phyloP scores from a whole-genome alignment of 2,888 invertebrate species.

The Drosophila pseudotakahashii region DNA sequence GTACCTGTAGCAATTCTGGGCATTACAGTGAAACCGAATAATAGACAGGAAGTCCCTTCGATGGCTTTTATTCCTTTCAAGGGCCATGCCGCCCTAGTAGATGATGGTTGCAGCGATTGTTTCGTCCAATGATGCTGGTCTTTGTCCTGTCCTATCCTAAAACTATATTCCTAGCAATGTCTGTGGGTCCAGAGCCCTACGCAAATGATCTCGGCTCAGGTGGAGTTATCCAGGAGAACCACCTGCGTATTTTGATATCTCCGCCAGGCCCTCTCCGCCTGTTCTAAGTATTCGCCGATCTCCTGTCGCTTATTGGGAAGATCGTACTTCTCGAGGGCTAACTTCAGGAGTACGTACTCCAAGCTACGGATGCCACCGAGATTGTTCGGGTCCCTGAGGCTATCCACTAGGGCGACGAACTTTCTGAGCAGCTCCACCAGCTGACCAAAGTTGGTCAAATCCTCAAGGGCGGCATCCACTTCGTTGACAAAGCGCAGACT shows the following conservation, averaged over 20 bases:
- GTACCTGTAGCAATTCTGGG: conserved; percentile 59
- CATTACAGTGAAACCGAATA: conserved; percentile 51
- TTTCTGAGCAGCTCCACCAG: conserved; percentile 59
- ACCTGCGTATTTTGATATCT: conserved; percentile 58
- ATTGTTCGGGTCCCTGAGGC: conserved; percentile 46
- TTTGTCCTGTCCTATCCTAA: conserved; percentile 32
- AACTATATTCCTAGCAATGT: conserved; percentile 14
- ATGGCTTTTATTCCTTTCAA: conserved; percentile 37
- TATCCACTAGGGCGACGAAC: conserved; percentile 59
- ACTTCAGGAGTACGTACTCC: conserved; percentile 68
- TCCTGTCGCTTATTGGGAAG: conserved; percentile 56
- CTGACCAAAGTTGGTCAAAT: conserved; percentile 31
- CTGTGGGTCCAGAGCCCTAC: conserved; percentile 2
- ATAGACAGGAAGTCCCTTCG: conserved; percentile 63
- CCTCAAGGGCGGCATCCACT: conserved; percentile 52
- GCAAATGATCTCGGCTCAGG: conserved; percentile 21
- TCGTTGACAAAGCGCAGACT: conserved; percentile 63
- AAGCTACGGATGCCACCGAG: conserved; percentile 55
- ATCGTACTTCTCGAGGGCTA: conserved; percentile 64
- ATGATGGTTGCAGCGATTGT: conserved; percentile 41
- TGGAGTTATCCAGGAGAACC: conserved; percentile 52
- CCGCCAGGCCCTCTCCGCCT: conserved; percentile 58
- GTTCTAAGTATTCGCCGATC: conserved; percentile 54
- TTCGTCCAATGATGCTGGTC: conserved; percentile 28
- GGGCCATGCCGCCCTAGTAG: conserved; percentile 31